Conservation (phyloP, 2,113 vertebrate genomes). For the Isurus oxyrinchus region DNA sequence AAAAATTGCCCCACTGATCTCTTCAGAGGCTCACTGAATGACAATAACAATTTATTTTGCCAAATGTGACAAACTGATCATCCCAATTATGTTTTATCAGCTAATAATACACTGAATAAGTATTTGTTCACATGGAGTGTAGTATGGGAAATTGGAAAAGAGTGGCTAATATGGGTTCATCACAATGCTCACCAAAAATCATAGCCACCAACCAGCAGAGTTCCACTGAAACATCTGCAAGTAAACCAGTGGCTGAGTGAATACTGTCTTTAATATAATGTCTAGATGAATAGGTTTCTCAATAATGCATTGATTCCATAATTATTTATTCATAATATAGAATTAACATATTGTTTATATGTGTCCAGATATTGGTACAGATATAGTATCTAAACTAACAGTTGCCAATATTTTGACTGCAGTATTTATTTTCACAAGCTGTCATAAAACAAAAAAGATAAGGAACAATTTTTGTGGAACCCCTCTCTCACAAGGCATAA, state of each 20-base stretch:
- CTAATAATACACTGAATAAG: background rate
- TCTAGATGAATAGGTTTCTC: background rate
- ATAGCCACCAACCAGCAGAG: background rate
- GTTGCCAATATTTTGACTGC: background rate
- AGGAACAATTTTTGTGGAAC: background rate
- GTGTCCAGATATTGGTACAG: too few relatives aligned
- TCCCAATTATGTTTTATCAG: background rate
- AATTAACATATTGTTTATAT: background rate
- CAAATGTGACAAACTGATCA: conserved; percentile 1
- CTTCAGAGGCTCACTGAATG: background rate
- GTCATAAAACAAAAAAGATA: background rate
- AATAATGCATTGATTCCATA: background rate
- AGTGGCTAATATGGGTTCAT: background rate
- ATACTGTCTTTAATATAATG: background rate
- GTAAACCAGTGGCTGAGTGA: background rate
- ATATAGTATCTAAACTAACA: too few relatives aligned
- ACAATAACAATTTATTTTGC: background rate
- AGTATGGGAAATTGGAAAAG: background rate
- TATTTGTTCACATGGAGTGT: background rate
- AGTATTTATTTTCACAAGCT: background rate
- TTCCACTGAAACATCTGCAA: background rate
- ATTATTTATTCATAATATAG: background rate
- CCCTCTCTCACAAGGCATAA: background rate
- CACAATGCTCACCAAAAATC: background rate
- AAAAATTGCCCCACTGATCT: background rate